Percentiles rank a stretch among this genome's conserved stretches.
These are phyloP conservation scores for Pantherophis alleghaniensis DNA, from an alignment of 2,797 vertebrate genomes.

Conservation along the genomic window DNA sequence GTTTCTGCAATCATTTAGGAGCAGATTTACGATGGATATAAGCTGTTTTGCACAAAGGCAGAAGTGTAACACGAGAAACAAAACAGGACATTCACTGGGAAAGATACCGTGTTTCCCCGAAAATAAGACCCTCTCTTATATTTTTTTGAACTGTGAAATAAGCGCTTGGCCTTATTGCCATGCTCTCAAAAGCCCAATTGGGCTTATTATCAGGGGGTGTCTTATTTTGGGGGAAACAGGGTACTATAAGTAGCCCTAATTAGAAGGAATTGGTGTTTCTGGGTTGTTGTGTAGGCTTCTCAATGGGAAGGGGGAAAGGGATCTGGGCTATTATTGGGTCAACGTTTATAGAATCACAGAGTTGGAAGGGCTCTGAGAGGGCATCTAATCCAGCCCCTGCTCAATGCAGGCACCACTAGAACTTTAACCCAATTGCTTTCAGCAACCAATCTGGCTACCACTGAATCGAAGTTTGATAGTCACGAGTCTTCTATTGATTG, in stretches of 20 bases:
- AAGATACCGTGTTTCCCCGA: not conserved
- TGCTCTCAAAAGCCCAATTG: no score
- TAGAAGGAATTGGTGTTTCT: not conserved
- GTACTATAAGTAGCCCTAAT: not conserved
- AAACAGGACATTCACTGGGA: not conserved
- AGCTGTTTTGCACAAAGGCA: not conserved
- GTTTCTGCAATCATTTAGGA: not conserved
- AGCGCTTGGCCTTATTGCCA: no score
- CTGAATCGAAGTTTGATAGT: not conserved
- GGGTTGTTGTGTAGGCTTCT: not conserved
- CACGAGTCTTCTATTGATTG: not conserved
- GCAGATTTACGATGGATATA: conserved; percentile 8
- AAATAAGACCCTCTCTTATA: no score
- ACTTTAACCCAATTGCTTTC: not conserved
- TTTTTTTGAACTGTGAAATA: no score
- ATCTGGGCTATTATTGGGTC: not conserved
- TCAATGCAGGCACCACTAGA: not conserved
- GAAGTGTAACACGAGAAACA: not conserved
- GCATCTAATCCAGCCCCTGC: not conserved
- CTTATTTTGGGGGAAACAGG: no score
- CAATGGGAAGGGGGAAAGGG: no score
- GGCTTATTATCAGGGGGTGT: no score
- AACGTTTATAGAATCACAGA: not conserved
- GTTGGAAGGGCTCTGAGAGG: not conserved
- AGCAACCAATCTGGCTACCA: not conserved